Conservation (phyloP, 2,888 invertebrate genomes). For the Caenorhabditis zanzibari region DNA sequence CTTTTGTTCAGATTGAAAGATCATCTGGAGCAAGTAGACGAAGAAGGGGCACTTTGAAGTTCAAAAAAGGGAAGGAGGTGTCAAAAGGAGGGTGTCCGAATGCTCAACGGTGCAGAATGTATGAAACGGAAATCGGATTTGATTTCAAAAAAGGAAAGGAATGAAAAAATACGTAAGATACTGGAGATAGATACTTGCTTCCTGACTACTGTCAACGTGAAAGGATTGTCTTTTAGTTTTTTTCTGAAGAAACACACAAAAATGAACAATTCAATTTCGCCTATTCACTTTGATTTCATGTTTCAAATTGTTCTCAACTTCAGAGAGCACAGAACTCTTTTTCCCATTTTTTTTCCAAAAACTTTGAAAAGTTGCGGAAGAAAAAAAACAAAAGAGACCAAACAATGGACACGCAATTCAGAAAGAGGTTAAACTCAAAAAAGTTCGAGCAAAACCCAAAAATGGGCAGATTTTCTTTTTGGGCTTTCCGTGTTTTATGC, state of each 20-base stretch:
- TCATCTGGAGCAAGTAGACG: slow-evolving; percentile 2
- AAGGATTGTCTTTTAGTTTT: slow-evolving; percentile 13
- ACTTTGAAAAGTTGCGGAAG: slow-evolving; percentile 3
- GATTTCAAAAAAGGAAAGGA: slow-evolving; percentile 12
- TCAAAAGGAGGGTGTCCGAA: slow-evolving; percentile 32
- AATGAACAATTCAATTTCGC: slow-evolving; percentile 2
- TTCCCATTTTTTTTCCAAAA: no score
- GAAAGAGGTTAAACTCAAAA: slow-evolving; percentile 17
- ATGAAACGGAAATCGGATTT: slow-evolving; percentile 45
- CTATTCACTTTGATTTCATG: slow-evolving; percentile 25
- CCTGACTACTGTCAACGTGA: not conserved
- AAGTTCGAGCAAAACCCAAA: slow-evolving; percentile 31
- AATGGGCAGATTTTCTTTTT: not conserved
- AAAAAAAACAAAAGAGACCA: slow-evolving; percentile 31
- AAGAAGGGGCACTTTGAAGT: slow-evolving; percentile 26
- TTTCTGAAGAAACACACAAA: slow-evolving; percentile 16
- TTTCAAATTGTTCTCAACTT: slow-evolving; percentile 19
- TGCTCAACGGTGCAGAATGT: slow-evolving; percentile 48
- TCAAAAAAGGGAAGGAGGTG: slow-evolving; percentile 41
- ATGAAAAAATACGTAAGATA: slow-evolving; percentile 31
- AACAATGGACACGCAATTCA: slow-evolving; percentile 34
- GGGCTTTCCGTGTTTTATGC: slow-evolving; percentile 21
- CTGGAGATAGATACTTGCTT: slow-evolving; percentile 8
- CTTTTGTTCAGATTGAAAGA: slow-evolving; percentile 10
- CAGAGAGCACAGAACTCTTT: not conserved